Percentiles rank a stretch among this genome's conserved stretches.
Conservation (phyloP, 2,797 vertebrate species). For the Coregonus sp. region DNA sequence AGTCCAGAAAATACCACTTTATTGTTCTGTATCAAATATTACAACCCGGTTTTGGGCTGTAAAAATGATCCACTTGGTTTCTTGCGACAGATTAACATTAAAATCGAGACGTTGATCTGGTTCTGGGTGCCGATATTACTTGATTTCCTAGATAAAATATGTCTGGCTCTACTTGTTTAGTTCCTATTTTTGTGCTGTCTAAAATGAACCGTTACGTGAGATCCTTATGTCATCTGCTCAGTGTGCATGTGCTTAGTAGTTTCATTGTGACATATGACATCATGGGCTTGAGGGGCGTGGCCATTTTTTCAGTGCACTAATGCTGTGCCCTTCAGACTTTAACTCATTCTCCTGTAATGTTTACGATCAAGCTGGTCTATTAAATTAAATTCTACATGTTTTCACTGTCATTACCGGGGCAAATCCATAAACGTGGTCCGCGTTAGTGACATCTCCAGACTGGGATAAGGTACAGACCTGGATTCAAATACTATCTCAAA, state of each 20-base stretch:
- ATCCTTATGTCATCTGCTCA: neutral
- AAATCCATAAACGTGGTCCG: neutral
- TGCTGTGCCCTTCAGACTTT: too few species aligned
- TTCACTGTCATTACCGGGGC: too few species aligned
- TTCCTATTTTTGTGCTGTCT: neutral
- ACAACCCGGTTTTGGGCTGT: neutral
- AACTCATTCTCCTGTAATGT: too few species aligned
- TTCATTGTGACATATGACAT: neutral
- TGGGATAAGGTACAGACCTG: conserved; percentile 21
- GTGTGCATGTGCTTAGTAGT: neutral
- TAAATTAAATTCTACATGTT: too few species aligned
- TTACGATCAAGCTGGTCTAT: too few species aligned
- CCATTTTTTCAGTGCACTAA: neutral
- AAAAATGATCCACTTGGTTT: too few species aligned
- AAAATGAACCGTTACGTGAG: neutral
- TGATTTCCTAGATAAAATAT: neutral
- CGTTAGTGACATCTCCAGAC: neutral
- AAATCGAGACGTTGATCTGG: too few species aligned
- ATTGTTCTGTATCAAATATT: neutral
- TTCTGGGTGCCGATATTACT: too few species aligned
- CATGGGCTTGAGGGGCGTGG: neutral
- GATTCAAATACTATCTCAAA: neutral
- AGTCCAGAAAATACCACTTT: neutral
- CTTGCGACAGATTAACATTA: too few species aligned
- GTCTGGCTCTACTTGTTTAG: neutral